Evolutionary conservation across 2,888 invertebrate genomes (phyloP), one percentile per base, ranked within the genome.

Genomic region (Caenorhabditis zanzibari): DNA sequence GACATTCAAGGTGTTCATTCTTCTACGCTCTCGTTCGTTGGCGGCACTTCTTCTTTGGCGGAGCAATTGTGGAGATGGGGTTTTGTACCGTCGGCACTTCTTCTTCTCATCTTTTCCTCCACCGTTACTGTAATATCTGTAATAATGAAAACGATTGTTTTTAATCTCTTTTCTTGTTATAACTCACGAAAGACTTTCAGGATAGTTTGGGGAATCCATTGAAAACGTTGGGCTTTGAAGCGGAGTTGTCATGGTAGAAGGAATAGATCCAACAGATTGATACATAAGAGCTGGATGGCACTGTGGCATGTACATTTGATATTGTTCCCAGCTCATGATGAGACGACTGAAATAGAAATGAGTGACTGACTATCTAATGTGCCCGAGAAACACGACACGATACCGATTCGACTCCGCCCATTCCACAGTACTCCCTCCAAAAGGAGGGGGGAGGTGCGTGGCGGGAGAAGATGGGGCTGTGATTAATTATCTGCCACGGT

Each of bases 1-100:
- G 2, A 80, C 85, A 72, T 92, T 92, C 66, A 92, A 81, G 19
- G 85, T 88, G 86, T 90, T 90, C 92, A 92, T 92, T 64, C 92
- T 80, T 52, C 86, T 88, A 22, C 92, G 81, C 68, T 92, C 92
- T n/a, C 92, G 74, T 12, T 92, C 92, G 58, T 89, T 89, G n/a
- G 89, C 89, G 22, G 89, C 89, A 63, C 84, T 83, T 85, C 89
- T 66, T 69, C 89, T 56, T 47, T 81, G 49, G 16, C 92, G 82
- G 32, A 92, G 86, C 71, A 92, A 59, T 75, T 91, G 90, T 1
- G 92, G 91, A 10, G 90, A 90, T 14, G 92, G 92, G 9, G 92
- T 92, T 71, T 92, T 91, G 88, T 92, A 92, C 9, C 91, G 82
- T 0, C 86, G 73, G 58, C 76, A 82, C 28, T 84, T 85, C 71